A percentile compares a stretch with the other conserved stretches of the same genome.
These are phyloP conservation scores for Octonoba sinensis DNA, from an alignment of 2,888 invertebrate genomes.

Conservation along the genomic window DNA sequence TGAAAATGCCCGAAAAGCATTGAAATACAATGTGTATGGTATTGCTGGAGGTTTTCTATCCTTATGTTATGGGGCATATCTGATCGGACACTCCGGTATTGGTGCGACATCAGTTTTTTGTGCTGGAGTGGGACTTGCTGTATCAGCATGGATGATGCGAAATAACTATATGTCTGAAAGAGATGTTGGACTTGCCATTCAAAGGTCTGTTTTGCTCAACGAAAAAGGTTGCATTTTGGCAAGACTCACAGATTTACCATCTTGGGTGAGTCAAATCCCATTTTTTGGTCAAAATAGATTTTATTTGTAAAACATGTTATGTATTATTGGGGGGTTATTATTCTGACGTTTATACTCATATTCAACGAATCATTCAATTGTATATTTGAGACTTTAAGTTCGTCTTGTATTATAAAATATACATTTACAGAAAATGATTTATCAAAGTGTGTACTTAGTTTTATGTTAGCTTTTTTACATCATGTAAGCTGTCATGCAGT, in stretches of 20 bases:
- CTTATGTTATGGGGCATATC: constrained; percentile 55
- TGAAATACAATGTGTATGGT: constrained; percentile 50
- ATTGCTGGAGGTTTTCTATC: constrained; percentile 53
- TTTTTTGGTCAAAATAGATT: not conserved
- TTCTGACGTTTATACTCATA: too few species aligned
- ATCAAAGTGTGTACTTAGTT: too few species aligned
- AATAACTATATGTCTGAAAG: constrained; percentile 57
- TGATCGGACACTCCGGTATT: constrained; percentile 44
- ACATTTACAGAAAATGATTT: too few species aligned
- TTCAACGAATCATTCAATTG: too few species aligned
- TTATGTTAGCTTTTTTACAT: too few species aligned
- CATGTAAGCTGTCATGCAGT: too few species aligned
- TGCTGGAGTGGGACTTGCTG: constrained; percentile 60
- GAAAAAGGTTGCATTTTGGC: constrained; percentile 90
- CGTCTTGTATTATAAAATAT: too few species aligned
- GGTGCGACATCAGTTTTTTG: constrained; percentile 59
- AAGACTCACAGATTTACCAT: constrained; percentile 89
- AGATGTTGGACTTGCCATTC: constrained; percentile 46
- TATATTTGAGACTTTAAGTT: too few species aligned
- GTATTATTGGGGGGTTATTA: too few species aligned
- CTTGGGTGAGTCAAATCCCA: constrained; percentile 81
- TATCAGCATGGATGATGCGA: constrained; percentile 63
- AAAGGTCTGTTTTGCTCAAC: constrained; percentile 57
- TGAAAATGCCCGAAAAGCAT: constrained; percentile 38
- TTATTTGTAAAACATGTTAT: too few species aligned